Conservation (phyloP, 1,140 invertebrate genomes). For the Dendroctonus valens region DNA sequence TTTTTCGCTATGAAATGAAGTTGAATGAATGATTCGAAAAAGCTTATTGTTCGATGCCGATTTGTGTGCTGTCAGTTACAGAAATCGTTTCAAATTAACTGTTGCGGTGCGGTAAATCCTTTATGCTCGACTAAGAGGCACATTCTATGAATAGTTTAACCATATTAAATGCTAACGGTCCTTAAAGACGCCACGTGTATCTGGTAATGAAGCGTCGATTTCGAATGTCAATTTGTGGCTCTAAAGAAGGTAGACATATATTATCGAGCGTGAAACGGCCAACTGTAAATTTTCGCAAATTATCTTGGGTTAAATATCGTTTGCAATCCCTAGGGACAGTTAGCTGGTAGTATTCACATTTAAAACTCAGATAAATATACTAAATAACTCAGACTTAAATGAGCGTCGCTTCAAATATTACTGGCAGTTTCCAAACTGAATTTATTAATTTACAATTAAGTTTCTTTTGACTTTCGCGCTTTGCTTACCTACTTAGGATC, state of each 20-base stretch:
- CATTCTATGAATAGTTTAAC: constrained; percentile 12
- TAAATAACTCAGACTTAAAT: too few relatives aligned
- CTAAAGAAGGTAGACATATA: constrained; percentile 1
- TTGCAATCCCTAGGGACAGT: too few relatives aligned
- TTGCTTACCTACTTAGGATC: too few relatives aligned
- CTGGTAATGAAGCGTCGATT: constrained; percentile 17
- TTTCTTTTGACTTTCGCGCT: too few relatives aligned
- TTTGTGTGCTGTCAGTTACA: background rate
- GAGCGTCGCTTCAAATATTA: too few relatives aligned
- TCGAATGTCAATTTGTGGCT: constrained; percentile 7
- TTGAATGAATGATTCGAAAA: too few relatives aligned
- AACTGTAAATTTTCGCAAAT: constrained; percentile 2
- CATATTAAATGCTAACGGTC: constrained; percentile 4
- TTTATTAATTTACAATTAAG: too few relatives aligned
- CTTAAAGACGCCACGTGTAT: constrained; percentile 15
- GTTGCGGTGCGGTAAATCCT: constrained; percentile 1
- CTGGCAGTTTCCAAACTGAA: too few relatives aligned
- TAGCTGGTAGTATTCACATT: too few relatives aligned
- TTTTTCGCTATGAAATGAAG: too few relatives aligned
- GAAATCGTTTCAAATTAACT: background rate
- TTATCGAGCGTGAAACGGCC: constrained; percentile 7
- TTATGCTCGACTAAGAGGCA: constrained; percentile 5
- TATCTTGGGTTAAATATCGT: background rate
- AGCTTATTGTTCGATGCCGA: too few relatives aligned
- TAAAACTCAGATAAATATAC: too few relatives aligned